Evolutionary conservation across 2,888 invertebrate genomes (phyloP), one percentile per base, ranked within the genome.

Genomic region (Hyppa rectilinea): DNA sequence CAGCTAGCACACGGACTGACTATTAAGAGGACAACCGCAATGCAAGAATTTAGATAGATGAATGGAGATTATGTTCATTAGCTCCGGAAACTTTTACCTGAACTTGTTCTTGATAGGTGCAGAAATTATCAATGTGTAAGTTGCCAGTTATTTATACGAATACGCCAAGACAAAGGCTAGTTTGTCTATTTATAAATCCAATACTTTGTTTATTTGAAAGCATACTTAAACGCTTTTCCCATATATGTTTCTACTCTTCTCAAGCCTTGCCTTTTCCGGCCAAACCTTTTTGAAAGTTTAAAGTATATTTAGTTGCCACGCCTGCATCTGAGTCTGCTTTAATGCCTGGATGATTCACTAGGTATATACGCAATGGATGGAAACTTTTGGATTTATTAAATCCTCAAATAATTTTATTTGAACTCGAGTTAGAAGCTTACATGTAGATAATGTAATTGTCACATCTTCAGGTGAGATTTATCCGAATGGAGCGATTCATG

Each of bases 191-290:
- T 47, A 59, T 9, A 34, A 49, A n/a, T 60, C 26, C 0, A 60
- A 53, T 36, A 47, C 31, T 55, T 65, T 40, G 26, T 38, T 47
- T 34, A 64, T 26, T 58, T 40, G 14, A 49, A 56, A 52, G n/a
- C 17, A 40, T 50, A 55, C 43, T 47, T 45, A 73, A 67, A 73
- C 14, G 55, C n/a, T 72, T 81, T 69, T 49, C 40, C 40, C 59
- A 70, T 68, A 73, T 68, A 73, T 67, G 52, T 67, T 67, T 60
- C 23, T 12, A 78, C 34, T 71, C 31, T 52, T 59, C 47, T 78
- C 55, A 68, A 64, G 81, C 69, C 83, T 43, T 68, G 65, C 81
- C 84, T 80, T 83, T 80, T 80, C 84, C 84, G 68, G 79, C 62
- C 83, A 60, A 75, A 49, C 84, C 81, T 83, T 59, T 75, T 80